phyloP scores from a whole-genome alignment of 2,888 invertebrate species.

The Candidula unifasciata region DNA sequence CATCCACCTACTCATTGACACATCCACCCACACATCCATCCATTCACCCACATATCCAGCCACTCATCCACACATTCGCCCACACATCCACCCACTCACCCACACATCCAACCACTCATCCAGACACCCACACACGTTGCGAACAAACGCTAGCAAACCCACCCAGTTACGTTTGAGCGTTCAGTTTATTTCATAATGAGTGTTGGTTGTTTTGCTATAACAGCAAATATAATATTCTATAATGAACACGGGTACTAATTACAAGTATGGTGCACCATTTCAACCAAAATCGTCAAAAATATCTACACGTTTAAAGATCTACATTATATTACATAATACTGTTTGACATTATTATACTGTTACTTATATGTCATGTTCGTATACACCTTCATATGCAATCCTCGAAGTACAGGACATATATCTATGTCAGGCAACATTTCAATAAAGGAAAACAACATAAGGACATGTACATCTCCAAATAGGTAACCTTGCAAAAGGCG shows the following conservation, averaged over 20 bases:
- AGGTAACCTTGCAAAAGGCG: too few species aligned
- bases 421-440: too few species aligned
- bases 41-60: background rate
- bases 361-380: too few species aligned
- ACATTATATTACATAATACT: slow-evolving; percentile 29
- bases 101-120: background rate
- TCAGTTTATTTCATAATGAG: slow-evolving; percentile 12
- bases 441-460: too few species aligned
- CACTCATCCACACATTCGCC: background rate
- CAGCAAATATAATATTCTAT: too few species aligned
- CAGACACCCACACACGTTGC: background rate
- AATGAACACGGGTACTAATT: background rate
- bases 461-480: too few species aligned
- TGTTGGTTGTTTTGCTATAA: background rate
- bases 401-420: too few species aligned
- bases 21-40: background rate
- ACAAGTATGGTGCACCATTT: slow-evolving; percentile 19
- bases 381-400: too few species aligned
- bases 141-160: background rate
- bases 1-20: background rate
- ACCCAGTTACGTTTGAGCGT: background rate
- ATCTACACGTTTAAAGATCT: slow-evolving; percentile 5
- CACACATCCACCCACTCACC: background rate
- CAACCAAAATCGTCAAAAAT: background rate
- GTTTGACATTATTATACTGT: background rate